Base-by-base conservation (phyloP, 2,797 vertebrate genomes). In the Heterohyrax brucei region DNA sequence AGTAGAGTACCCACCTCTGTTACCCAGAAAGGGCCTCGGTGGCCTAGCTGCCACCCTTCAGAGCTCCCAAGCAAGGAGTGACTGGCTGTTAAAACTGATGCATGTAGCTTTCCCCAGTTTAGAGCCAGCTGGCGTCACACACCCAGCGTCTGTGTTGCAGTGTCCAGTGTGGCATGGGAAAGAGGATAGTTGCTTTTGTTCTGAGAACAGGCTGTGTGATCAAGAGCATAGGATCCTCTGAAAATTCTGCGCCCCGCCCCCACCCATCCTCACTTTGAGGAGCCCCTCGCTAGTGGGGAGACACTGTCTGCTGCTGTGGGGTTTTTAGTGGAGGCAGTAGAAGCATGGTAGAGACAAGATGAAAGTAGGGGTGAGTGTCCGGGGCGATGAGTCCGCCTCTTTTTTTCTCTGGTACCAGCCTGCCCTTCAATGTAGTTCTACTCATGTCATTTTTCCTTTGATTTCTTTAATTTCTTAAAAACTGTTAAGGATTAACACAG, bases 391-490 rank as follows among this genome's bases (percentile, higher is more conserved):
- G 12, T 14, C 13, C 2, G 53, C 53, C 53, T 14, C 24, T 62
- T 44, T 73, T 21, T 33, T 16, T 64, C 46, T 79, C 72, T 22
- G 48, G 28, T 46, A 30, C 83, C 64, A 21, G 18, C 53, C 95
- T 83, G 70, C 33, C 26, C 9, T 4, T n/a, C 64, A 5, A 5
- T 22, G 21, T 10, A 59, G 56, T 33, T 53, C 59, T 50, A 1
- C 24, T 18, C 13, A 30, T 70, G 33, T 44, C 39, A 6, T 48
- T 56, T 33, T 59, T 48, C 76, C 61, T 56, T 79, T 26, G 8
- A 2, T 88, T 87, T 92, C 80, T 90, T 89, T 80, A 72, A 56
- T 84, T 92, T 89, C 79, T 86, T 59, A 56, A 59, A 59, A 2
- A 12, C 4, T 46, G 28, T 73, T 66, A 39, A 87, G 16, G n/a